Conservation (phyloP, 1,140 invertebrate species). For the Reticulitermes speratus region DNA sequence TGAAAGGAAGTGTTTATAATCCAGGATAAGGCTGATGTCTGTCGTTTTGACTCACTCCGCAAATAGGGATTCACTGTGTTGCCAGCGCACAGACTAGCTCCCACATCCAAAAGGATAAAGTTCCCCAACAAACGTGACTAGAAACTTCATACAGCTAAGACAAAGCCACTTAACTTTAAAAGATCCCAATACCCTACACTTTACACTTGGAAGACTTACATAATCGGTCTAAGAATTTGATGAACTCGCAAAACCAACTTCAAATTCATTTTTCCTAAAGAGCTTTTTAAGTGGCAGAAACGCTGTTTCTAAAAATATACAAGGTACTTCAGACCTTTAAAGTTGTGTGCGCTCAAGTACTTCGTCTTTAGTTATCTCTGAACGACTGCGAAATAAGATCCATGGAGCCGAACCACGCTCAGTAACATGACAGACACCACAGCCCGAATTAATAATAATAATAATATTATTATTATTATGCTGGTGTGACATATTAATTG, state of each 20-base stretch:
- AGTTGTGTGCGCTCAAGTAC: not conserved
- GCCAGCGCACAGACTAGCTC: not conserved
- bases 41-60: too few relatives aligned
- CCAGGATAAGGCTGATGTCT: too few relatives aligned
- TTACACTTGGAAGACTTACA: not conserved
- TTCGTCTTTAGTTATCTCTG: not conserved
- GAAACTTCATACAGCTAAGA: not conserved
- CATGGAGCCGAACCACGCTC: not conserved
- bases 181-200: not conserved
- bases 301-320: conserved; percentile 4
- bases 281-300: conserved; percentile 9
- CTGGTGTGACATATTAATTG: too few relatives aligned
- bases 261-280: conserved; percentile 11
- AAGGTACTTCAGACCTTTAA: not conserved
- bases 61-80: too few relatives aligned
- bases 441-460: too few relatives aligned
- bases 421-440: too few relatives aligned
- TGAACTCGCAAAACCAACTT: conserved; percentile 1
- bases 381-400: not conserved
- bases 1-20: too few relatives aligned
- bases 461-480: too few relatives aligned
- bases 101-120: not conserved
- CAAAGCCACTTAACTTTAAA: not conserved
- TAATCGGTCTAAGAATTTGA: conserved; percentile 13
- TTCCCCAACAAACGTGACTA: not conserved